Conservation (phyloP, 2,113 vertebrate species). For the Gymnorhina tibicen region DNA sequence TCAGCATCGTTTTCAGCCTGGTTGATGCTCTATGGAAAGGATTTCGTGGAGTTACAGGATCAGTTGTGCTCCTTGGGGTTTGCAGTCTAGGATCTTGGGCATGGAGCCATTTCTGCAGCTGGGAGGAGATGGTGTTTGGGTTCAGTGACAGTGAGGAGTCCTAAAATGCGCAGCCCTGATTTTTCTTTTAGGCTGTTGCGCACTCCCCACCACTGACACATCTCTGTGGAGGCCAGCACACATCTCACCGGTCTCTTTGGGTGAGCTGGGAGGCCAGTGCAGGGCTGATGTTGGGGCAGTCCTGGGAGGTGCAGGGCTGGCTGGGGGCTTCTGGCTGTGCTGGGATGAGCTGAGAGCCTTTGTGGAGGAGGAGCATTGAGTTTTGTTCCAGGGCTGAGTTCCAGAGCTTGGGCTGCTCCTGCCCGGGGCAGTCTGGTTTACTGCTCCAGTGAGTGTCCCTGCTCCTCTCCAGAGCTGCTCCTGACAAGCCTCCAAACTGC, state of each 20-base stretch:
- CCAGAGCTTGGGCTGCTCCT: neutral
- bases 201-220: neutral
- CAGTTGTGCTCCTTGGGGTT: neutral
- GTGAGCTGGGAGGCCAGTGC: neutral
- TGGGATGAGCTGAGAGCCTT: neutral
- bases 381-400: neutral
- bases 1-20: neutral
- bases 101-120: neutral
- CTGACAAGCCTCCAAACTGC: neutral
- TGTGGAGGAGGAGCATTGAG: neutral
- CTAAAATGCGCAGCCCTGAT: neutral
- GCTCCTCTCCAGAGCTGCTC: neutral
- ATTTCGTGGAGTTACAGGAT: neutral
- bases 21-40: neutral
- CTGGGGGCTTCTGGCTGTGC: neutral
- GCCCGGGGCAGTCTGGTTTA: rapidly evolving
- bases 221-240: neutral
- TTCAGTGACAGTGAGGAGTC: neutral
- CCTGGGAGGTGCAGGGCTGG: neutral
- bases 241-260: neutral
- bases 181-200: neutral
- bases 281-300: neutral
- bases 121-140: neutral
- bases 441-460: neutral
- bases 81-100: neutral